Base-by-base conservation (phyloP, 2,797 vertebrate genomes). In the Oryzias sinensis region DNA sequence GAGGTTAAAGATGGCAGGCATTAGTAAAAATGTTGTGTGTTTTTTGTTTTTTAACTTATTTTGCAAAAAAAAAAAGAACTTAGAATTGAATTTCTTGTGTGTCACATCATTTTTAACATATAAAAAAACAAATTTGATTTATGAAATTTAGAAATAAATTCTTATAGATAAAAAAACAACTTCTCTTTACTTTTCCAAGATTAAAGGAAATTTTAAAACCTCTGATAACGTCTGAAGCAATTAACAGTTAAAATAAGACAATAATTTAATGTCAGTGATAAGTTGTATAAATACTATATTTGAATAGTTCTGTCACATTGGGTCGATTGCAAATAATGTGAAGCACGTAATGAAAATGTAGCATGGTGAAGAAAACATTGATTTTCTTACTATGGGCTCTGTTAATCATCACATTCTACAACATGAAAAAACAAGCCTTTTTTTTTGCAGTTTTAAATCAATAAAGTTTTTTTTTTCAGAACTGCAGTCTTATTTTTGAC, bases 1-100 rank as follows among this genome's bases (percentile, higher is more conserved):
- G 72, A 68, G 73, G 45, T 68, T 33, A 2, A 33, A 33, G 60
- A 56, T 44, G 49, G 43, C 29, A 75, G 57, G 75, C 64, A 43
- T 78, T 72, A 65, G 59, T 50, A 42, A 49, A 76, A 3, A 49
- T 74, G 75, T 80, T 77, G 59, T 60, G 46, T 78, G 53, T 76
- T 80, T 87, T 70, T 87, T 4, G 2, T 53, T 56, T 53, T 56
- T 51, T 64, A 87, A 90, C 77, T 90, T 90, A 89, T 88, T 87
- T 89, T 85, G 70, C 64, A 82, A 80, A 68, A 68, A 62, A 56
- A 71, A 68, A 75, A 76, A 77, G 67, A 70, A 67, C 62, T 53
- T 43, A 74, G 53, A 72, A 59, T 54, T 33, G 61, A 62, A 54
- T 51, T 66, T 59, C 43, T 60, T 70, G 77, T 65, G 60, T 82